Evolutionary conservation across 2,113 vertebrate genomes (phyloP).

Genomic region (Gavialis gangeticus): DNA sequence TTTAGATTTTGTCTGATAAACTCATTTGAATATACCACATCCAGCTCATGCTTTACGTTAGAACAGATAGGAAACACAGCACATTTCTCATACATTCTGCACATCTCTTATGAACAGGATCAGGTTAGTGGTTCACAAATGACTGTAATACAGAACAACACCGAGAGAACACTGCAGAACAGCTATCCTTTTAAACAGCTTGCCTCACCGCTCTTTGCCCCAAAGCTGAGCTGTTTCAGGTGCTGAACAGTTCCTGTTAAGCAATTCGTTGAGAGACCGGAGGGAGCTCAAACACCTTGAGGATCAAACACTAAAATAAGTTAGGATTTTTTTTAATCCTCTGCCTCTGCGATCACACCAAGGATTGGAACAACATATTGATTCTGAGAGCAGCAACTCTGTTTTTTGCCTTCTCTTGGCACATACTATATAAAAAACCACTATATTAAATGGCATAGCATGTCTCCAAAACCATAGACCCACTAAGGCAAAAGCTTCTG

Average conservation of each 20-base stretch:
- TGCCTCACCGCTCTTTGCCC: neutral
- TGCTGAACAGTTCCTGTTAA: neutral
- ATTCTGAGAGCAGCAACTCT: neutral
- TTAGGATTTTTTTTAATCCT: neutral
- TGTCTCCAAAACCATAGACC: neutral
- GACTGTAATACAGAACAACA: neutral
- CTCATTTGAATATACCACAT: neutral
- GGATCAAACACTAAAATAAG: neutral
- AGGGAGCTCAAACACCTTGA: neutral
- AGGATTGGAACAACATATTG: neutral
- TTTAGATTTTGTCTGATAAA: neutral
- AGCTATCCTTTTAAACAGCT: neutral
- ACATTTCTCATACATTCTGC: neutral
- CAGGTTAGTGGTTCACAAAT: neutral
- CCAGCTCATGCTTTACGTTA: neutral
- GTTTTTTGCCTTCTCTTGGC: neutral
- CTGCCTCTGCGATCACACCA: neutral
- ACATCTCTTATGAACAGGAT: neutral
- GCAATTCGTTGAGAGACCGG: neutral
- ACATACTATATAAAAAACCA: neutral
- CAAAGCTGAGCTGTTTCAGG: rapidly evolving
- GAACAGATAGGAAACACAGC: neutral
- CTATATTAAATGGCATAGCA: neutral
- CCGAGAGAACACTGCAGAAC: neutral
- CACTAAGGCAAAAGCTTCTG: neutral